Base-by-base conservation (phyloP, 2,113 vertebrate species). In the Nesogale talazaci region DNA sequence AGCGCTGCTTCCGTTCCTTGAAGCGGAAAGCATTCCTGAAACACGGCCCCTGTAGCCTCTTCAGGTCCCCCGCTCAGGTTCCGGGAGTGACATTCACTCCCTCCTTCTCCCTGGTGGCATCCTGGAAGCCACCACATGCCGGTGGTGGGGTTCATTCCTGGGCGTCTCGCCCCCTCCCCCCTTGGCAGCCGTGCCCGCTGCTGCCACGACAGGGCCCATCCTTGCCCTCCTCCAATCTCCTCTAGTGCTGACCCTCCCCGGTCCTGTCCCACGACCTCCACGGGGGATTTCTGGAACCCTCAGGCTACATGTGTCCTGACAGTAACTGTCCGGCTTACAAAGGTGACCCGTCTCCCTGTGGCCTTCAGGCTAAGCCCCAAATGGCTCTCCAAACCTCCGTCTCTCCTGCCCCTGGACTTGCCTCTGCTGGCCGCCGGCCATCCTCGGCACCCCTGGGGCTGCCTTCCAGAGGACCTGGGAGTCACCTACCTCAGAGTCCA, bases 341-440 rank as follows among this genome's bases (percentile, higher is more conserved):
- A n/a, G 25, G 46, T 10, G 61, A 3, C 1, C 80, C 11, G 31
- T 57, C 92, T 95, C 67, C 83, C 87, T 9, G 1, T 1, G 38
- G 91, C 76, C 42, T 83, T 83, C 84, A 19, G 82, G 82, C 70
- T 52, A 69, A 79, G 93, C 57, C 86, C 69, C 5, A 46, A 91
- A 79, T 20, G 56, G 61, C 70, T 90, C 40, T 36, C 34, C 89
- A 36, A 22, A 20, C 67, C 65, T n/a, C 72, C 31, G 86, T 52
- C 17, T 0, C 27, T 42, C 56, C 42, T 86, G 29, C 34, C 74
- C 83, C 42, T 61, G 77, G 82, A 38, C 79, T 19, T 83, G 23
- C 34, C 27, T 19, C 56, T 15, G n/a, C 74, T 15, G 59, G 23
- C 40, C 6, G 1, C 8, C 36, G 23, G 87, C 46, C 52, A 2